Conservation (phyloP, 2,797 vertebrate genomes). For the Craterocephalus amniculus region DNA sequence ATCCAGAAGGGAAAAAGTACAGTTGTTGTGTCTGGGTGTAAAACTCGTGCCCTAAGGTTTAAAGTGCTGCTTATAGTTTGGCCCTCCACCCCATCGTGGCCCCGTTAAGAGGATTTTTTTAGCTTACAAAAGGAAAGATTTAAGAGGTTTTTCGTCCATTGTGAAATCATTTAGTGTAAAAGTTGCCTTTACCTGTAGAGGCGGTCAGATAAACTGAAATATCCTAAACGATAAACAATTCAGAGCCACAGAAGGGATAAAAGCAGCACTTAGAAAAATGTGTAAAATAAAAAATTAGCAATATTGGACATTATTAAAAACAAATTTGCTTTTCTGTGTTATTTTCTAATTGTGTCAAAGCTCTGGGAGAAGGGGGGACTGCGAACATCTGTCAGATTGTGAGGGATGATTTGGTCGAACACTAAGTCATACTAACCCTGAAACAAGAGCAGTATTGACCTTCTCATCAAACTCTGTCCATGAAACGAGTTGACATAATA, state of each 20-base stretch:
- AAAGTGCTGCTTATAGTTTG: no score
- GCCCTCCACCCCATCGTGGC: neutral
- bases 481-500: conserved; percentile 36
- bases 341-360: neutral
- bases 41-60: no score
- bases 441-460: neutral
- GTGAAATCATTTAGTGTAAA: neutral
- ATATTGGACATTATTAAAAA: no score
- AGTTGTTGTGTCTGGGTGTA: neutral
- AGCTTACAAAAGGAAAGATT: no score
- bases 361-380: no score
- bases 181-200: neutral
- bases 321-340: neutral
- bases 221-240: neutral
- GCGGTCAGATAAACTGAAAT: neutral
- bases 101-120: no score
- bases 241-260: no score
- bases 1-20: neutral
- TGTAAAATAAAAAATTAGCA: neutral
- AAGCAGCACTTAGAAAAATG: no score
- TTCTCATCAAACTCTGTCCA: conserved; percentile 14
- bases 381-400: neutral
- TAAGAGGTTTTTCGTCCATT: neutral
- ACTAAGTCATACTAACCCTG: no score
- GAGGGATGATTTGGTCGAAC: neutral